Evolutionary conservation across 2,113 vertebrate species (phyloP).

Genomic region (Bos javanicus): DNA sequence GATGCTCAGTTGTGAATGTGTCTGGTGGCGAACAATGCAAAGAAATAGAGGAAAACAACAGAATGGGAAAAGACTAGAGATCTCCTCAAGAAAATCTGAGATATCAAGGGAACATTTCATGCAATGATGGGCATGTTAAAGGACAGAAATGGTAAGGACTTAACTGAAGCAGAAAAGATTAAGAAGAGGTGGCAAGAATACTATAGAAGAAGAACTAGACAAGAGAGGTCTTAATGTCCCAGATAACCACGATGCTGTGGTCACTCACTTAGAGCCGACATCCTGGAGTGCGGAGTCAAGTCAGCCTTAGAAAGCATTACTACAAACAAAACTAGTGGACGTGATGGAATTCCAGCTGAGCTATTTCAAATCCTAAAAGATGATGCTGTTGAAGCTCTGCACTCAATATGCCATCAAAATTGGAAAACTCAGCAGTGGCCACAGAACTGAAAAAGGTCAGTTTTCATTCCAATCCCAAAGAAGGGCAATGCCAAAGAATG

Average conservation of each 20-base stretch:
- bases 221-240: not conserved
- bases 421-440: not conserved
- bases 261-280: not conserved
- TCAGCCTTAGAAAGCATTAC: not conserved
- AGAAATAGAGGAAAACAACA: not conserved
- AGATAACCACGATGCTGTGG: not conserved
- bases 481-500: not conserved
- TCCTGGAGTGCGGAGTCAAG: not conserved
- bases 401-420: not conserved
- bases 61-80: not conserved
- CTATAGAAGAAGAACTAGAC: not conserved
- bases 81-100: not conserved
- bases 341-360: not conserved
- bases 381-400: not conserved
- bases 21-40: not conserved
- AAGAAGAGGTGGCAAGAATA: not conserved
- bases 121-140: not conserved
- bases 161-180: not conserved
- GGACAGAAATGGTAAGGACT: not conserved
- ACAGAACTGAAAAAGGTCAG: not conserved
- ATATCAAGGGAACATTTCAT: not conserved
- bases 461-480: not conserved
- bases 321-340: not conserved
- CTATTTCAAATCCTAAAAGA: not conserved
- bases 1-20: not conserved